Evolutionary conservation across 2,113 vertebrate genomes (phyloP), one percentile per base, ranked within the genome.

Genomic region (Phalacrocorax brasilianus): DNA sequence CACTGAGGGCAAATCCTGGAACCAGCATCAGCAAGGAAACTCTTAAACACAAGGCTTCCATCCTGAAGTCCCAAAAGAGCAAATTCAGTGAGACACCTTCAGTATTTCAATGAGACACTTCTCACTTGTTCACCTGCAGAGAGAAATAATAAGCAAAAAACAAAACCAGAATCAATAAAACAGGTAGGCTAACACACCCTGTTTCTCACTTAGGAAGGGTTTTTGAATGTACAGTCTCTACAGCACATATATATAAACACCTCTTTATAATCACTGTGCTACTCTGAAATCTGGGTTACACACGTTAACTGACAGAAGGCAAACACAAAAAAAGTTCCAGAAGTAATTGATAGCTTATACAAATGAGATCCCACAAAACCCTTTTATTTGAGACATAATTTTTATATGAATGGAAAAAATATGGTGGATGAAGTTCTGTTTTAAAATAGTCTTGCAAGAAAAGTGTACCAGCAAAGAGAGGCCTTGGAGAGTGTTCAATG

Each of bases 31-130:
- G 94, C 88, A 98, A 95, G 40, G 95, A 95, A n/a, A 96, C 81
- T 88, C 81, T 94, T 73, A 98, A 86, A 95, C 96, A 95, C 81
- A 96, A 88, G 55, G 81, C 65, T 91, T 97, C 97, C 98, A 98
- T 98, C 90, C 89, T 77, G 12, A 95, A 88, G 66, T 94, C 74
- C 91, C 78, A 14, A 82, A 8, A 20, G 50, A 45, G 53, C 38
- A 53, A 72, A 91, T 33, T 23, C 59, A 53, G 78, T n/a, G 27
- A 91, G 59, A 77, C 30, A 26, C 45, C 14, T 71, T 96, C 85
- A 85, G 2, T 71, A 13, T 88, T 56, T 85, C 65, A 52, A 32
- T 78, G 68, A 89, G 52, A 56, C 14, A 27, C 44, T 45, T 66
- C 58, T 81, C 42, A 49, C 47, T 96, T 94, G 62, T 67, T 91